Evolutionary conservation across 1,140 invertebrate species (phyloP), one percentile per base, ranked within the genome.

Genomic region (Panagrolaimus sp.): DNA sequence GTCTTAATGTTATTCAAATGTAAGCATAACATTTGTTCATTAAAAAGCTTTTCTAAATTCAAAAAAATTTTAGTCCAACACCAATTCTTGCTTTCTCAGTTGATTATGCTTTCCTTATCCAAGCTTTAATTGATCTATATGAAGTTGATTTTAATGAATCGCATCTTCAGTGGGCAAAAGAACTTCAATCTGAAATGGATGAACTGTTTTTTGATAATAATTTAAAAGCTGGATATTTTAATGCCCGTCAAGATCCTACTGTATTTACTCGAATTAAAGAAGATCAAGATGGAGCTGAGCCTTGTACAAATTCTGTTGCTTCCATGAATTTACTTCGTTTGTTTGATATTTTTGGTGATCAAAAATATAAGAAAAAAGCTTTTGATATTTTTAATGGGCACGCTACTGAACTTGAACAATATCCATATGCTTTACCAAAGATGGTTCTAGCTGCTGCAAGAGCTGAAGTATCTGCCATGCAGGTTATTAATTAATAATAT

Each of bases 251-350:
- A 27, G 89, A 92, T 80, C 75, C 43, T 53, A 78, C 65, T 4
- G 65, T 76, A 48, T 63, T 78, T 53, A 66, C 66, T 4, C 48
- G 72, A 14, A 66, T 70, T 63, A 51, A 86, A 86, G 47, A 80
- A 94, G 93, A 93, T 84, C 90, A 93, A 84, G 92, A 96, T 84
- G 92, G 92, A 7, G 92, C 92, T 1, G 92, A 96, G 79, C 92
- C 92, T 0, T 90, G 89, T 65, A 90, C 91, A 14, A 96, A 95
- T 84, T 93, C 92, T 16, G 89, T 95, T 7, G 86, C 91, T 0
- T 89, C 89, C 20, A 86, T 87, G 68, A 96, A 96, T 86, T 84
- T 96, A 16, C 84, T 91, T 16, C 87, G 91, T 0, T 84, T 96
- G 16, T 86, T 88, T 0, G 85, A 87, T 1, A 88, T 90, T 69